Percentiles rank a stretch among this genome's conserved stretches.
These are phyloP conservation scores for Campoletis raptor DNA, from an alignment of 2,888 invertebrate species.

Conservation along the genomic window DNA sequence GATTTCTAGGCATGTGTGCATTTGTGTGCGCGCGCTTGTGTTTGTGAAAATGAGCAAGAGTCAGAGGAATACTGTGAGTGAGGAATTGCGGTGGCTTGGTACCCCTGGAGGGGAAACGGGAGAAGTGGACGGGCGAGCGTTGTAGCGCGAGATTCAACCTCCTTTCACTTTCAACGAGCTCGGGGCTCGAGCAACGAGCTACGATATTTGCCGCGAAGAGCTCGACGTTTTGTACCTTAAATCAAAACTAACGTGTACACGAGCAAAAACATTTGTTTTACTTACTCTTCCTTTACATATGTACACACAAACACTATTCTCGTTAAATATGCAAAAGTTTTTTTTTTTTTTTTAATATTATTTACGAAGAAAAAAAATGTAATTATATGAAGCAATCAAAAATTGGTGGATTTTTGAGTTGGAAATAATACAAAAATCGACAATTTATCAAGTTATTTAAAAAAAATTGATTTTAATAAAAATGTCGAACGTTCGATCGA, in stretches of 20 bases:
- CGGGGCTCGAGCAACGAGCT: constrained; percentile 68
- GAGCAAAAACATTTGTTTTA: constrained; percentile 86
- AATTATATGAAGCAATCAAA: background rate
- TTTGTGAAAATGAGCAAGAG: constrained; percentile 12
- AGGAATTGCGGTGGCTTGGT: constrained; percentile 49
- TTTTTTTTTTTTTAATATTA: background rate
- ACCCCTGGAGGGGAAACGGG: constrained; percentile 50
- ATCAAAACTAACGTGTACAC: background rate
- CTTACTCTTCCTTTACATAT: constrained; percentile 22
- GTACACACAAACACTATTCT: background rate
- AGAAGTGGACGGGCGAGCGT: constrained; percentile 81
- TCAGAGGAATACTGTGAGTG: constrained; percentile 15
- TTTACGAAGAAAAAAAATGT: background rate
- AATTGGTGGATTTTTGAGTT: background rate
- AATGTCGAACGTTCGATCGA: too few species aligned
- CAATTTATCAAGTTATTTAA: too few species aligned
- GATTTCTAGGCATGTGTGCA: background rate
- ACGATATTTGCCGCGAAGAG: constrained; percentile 72
- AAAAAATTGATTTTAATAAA: too few species aligned
- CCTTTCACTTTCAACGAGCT: constrained; percentile 85
- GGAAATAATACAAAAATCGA: background rate
- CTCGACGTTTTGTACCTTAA: constrained; percentile 77
- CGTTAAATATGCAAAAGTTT: background rate
- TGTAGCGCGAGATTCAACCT: constrained; percentile 81
- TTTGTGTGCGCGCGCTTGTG: constrained; percentile 1